These are phyloP conservation scores for Ecdyonurus torrentis DNA, from an alignment of 2,888 invertebrate genomes.

Conservation along the genomic window DNA sequence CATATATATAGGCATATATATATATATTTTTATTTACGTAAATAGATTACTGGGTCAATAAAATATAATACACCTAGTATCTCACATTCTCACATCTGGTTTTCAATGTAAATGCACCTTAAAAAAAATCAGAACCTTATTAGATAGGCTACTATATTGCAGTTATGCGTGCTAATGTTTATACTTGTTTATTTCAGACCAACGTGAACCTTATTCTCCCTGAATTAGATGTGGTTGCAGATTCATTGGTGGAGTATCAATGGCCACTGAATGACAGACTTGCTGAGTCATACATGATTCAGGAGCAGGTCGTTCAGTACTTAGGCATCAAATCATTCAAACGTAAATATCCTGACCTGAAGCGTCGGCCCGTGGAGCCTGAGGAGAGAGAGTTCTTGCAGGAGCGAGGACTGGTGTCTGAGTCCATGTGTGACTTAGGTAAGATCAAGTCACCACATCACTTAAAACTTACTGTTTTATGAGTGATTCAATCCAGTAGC, in stretches of 20 bases:
- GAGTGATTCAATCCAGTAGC: not conserved
- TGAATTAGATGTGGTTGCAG: slow-evolving; percentile 46
- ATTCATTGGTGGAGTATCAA: slow-evolving; percentile 82
- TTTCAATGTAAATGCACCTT: not conserved
- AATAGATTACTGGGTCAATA: too few species aligned
- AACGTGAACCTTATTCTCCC: too few species aligned
- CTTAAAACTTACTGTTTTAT: too few species aligned
- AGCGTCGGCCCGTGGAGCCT: slow-evolving; percentile 69
- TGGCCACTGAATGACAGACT: slow-evolving; percentile 56
- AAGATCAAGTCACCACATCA: slow-evolving; percentile 18
- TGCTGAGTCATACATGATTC: slow-evolving; percentile 79
- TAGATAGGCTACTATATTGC: too few species aligned
- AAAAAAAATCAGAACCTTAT: too few species aligned
- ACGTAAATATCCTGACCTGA: slow-evolving; percentile 80
- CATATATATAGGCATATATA: too few species aligned
- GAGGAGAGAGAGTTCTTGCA: slow-evolving; percentile 81
- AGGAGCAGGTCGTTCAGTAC: slow-evolving; percentile 91
- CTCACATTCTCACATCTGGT: not conserved
- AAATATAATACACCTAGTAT: too few species aligned
- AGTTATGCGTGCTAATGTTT: not conserved
- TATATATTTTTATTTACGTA: too few species aligned
- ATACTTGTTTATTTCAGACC: not conserved
- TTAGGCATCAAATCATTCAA: slow-evolving; percentile 93
- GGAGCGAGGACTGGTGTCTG: slow-evolving; percentile 65
- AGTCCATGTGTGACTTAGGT: slow-evolving; percentile 87